Evolutionary conservation across 1,140 invertebrate genomes (phyloP).

Genomic region (Ooceraea biroi): DNA sequence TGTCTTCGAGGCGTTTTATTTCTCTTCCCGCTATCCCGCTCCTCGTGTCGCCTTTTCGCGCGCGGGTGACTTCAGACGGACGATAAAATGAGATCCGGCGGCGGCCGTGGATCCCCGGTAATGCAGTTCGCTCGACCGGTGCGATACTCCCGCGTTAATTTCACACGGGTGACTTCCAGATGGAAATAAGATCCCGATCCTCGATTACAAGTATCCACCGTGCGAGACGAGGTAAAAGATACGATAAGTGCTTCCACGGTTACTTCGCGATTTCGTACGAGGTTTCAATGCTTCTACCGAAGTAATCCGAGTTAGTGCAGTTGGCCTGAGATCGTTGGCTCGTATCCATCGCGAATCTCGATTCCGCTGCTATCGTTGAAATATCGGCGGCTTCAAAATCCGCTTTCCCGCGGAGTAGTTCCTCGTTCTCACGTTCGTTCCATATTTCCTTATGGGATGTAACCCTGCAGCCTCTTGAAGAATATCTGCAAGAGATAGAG

Average conservation of each 20-base stretch:
- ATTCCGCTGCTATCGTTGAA: constrained; percentile 39
- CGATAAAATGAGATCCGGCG: background rate
- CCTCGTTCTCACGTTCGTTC: constrained; percentile 6
- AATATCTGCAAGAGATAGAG: background rate
- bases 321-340: constrained; percentile 45
- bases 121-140: background rate
- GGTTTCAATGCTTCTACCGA: constrained; percentile 37
- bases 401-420: constrained; percentile 10
- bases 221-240: background rate
- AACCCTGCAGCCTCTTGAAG: background rate
- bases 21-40: constrained; percentile 21
- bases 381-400: constrained; percentile 53
- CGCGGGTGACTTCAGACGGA: constrained; percentile 16
- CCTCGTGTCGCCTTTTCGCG: constrained; percentile 23
- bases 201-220: background rate
- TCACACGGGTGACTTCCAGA: background rate
- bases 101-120: constrained; percentile 5
- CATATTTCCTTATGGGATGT: constrained; percentile 25
- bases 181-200: background rate
- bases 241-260: background rate
- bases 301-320: constrained; percentile 57
- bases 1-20: constrained; percentile 67
- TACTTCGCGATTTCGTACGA: background rate
- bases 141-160: background rate
- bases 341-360: constrained; percentile 58